Percentiles rank a stretch among this genome's conserved stretches.
Evolutionary conservation across 2,797 vertebrate species (phyloP).

Genomic region (Carduelis carduelis): DNA sequence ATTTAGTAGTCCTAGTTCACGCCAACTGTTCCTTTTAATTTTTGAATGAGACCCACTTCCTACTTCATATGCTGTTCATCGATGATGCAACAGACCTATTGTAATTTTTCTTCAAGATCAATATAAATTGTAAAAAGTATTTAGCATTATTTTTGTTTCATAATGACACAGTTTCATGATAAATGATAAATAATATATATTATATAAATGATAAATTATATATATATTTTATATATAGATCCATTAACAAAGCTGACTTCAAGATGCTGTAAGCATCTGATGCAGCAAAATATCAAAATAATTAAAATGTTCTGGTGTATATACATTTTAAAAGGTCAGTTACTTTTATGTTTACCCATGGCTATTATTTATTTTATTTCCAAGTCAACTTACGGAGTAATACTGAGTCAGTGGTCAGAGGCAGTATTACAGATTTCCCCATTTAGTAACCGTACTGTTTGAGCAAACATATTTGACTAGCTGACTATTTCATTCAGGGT

Average conservation of each 20-base stretch:
- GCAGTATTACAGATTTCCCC: neutral
- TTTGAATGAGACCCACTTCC: constrained; percentile 38
- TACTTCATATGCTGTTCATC: constrained; percentile 23
- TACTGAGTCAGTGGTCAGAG: neutral
- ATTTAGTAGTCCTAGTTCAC: neutral
- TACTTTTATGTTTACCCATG: neutral
- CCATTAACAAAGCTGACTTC: neutral
- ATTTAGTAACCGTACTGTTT: neutral
- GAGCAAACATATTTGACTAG: neutral
- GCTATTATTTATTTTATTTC: neutral
- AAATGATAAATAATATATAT: neutral
- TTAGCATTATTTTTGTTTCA: constrained; percentile 37
- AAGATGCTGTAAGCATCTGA: neutral
- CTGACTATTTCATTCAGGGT: neutral
- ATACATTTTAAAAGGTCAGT: neutral
- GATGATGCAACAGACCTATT: constrained; percentile 26
- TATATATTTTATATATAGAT: neutral
- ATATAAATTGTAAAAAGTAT: constrained; percentile 16
- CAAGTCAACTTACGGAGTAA: neutral
- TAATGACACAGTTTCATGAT: neutral
- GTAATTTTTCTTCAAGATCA: constrained; percentile 45
- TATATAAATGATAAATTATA: no score
- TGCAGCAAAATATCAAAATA: neutral
- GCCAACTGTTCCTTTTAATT: constrained; percentile 18
- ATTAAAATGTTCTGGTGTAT: neutral